Evolutionary conservation across 2,113 vertebrate genomes (phyloP).

Genomic region (Asarcornis scutulata): DNA sequence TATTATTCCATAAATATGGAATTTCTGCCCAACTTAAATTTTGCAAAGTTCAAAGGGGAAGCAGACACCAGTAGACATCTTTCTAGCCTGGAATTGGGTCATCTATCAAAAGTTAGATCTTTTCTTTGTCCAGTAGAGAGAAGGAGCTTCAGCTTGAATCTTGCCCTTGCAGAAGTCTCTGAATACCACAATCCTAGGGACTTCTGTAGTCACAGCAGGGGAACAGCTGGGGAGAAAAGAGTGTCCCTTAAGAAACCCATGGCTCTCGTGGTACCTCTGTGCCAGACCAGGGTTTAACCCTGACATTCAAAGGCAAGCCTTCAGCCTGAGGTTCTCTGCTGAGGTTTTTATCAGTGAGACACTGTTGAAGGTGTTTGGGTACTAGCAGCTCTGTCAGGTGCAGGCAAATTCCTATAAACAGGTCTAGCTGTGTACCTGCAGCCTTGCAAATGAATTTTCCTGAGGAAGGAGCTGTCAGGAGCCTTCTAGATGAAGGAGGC

Average conservation of each 20-base stretch:
- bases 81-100: background rate
- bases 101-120: background rate
- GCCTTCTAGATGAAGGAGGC: background rate
- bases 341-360: background rate
- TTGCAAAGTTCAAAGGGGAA: background rate
- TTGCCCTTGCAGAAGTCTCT: background rate
- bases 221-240: background rate
- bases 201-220: background rate
- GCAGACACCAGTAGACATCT: background rate
- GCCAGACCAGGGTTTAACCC: background rate
- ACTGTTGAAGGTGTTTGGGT: background rate
- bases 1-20: background rate
- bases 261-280: background rate
- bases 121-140: background rate
- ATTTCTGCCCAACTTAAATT: background rate
- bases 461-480: background rate
- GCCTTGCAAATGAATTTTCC: background rate
- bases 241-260: background rate
- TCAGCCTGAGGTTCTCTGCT: background rate
- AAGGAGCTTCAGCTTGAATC: background rate
- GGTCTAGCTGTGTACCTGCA: background rate
- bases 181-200: background rate
- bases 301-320: background rate
- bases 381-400: background rate
- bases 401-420: background rate